Evolutionary conservation across 2,113 vertebrate genomes (phyloP).

Genomic region (Desmodus rotundus): DNA sequence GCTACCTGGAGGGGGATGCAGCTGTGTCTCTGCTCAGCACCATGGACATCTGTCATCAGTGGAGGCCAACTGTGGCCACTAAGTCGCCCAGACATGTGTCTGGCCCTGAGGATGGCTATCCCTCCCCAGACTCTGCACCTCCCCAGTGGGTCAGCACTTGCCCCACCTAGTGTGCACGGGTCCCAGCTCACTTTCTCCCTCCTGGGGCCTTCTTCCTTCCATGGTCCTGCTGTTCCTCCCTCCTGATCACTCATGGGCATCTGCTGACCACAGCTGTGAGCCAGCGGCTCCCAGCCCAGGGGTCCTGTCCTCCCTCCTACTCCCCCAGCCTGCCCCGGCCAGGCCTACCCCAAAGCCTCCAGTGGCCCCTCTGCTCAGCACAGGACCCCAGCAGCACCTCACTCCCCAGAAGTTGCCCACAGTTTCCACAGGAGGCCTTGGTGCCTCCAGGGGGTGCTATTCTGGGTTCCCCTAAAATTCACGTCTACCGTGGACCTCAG

Average conservation of each 20-base stretch:
- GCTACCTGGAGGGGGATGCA: rapidly evolving
- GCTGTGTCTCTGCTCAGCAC: not conserved
- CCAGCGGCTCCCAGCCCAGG: not conserved
- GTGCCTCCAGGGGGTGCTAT: rapidly evolving
- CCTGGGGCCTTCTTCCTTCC: not conserved
- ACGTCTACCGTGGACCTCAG: not conserved
- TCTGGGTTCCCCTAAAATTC: not conserved
- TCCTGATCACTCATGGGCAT: not conserved
- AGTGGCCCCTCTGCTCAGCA: not conserved
- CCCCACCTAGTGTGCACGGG: not conserved
- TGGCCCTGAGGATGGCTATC: not conserved
- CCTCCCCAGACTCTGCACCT: not conserved
- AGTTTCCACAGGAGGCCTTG: rapidly evolving
- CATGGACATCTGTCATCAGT: not conserved
- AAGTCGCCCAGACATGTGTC: not conserved
- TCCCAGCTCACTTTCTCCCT: no score
- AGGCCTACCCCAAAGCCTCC: not conserved
- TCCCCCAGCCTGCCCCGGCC: rapidly evolving
- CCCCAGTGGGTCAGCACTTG: not conserved
- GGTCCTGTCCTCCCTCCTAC: not conserved
- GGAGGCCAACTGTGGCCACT: not conserved
- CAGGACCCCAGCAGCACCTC: rapidly evolving
- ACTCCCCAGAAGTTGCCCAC: rapidly evolving
- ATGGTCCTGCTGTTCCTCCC: not conserved
- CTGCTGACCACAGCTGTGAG: not conserved